These are phyloP conservation scores for Catocala sponsa DNA, from an alignment of 2,888 invertebrate genomes.

Conservation along the genomic window DNA sequence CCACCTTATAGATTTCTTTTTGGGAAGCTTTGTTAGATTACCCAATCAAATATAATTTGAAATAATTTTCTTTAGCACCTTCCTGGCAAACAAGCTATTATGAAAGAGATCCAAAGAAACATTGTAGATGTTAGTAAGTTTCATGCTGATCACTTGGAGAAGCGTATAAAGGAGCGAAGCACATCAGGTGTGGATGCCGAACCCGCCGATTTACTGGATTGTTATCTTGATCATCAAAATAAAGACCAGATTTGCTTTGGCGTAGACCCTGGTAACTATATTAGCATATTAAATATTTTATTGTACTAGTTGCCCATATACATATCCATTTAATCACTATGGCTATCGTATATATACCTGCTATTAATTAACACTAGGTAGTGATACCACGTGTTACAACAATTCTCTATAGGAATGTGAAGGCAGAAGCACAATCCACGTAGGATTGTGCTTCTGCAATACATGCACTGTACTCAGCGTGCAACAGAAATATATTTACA, in stretches of 20 bases:
- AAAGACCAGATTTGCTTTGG: constrained; percentile 24
- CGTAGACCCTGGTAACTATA: constrained; percentile 25
- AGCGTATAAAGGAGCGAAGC: constrained; percentile 43
- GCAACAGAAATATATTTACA: background rate
- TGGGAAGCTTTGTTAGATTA: too few relatives aligned
- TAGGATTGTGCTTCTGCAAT: too few relatives aligned
- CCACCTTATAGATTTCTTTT: too few relatives aligned
- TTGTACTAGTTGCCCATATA: too few relatives aligned
- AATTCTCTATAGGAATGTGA: too few relatives aligned
- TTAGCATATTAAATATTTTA: too few relatives aligned
- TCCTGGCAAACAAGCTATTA: constrained; percentile 60
- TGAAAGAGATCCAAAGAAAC: constrained; percentile 84
- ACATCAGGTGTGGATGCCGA: constrained; percentile 29
- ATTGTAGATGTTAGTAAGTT: constrained; percentile 58
- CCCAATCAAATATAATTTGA: background rate
- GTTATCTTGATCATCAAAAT: constrained; percentile 55
- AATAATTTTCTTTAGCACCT: constrained; percentile 50
- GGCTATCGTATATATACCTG: too few relatives aligned
- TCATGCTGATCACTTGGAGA: constrained; percentile 50
- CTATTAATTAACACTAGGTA: too few relatives aligned
- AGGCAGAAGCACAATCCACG: too few relatives aligned
- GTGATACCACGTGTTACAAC: too few relatives aligned
- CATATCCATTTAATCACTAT: too few relatives aligned
- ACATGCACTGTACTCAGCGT: too few relatives aligned
- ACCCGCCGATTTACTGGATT: constrained; percentile 61